phyloP scores from a whole-genome alignment of 2,113 vertebrate species.

The Varanus salvator region DNA sequence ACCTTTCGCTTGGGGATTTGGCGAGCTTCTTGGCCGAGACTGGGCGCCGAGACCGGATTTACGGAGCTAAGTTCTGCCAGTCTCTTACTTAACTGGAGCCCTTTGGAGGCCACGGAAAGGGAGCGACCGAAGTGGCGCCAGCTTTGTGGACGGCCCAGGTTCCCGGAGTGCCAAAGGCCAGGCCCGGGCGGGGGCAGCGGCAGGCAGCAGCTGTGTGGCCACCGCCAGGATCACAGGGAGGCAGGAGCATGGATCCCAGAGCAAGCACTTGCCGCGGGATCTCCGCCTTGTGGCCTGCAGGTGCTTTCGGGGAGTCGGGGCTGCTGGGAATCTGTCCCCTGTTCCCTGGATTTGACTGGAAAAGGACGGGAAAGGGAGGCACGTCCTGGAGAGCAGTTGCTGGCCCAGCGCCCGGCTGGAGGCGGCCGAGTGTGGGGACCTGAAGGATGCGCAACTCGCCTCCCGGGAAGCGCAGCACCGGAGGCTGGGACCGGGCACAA shows the following conservation, averaged over 20 bases:
- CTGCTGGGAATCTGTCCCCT: too few relatives aligned
- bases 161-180: not conserved
- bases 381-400: conserved; percentile 14
- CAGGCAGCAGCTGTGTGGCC: too few relatives aligned
- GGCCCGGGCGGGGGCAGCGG: accelerated
- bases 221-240: too few relatives aligned
- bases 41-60: not conserved
- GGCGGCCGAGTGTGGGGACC: accelerated
- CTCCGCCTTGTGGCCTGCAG: not conserved
- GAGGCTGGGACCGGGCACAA: accelerated
- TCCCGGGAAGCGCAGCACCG: not conserved
- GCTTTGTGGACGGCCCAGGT: conserved; percentile 10
- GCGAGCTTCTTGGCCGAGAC: not conserved
- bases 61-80: not conserved
- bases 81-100: not conserved
- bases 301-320: not conserved
- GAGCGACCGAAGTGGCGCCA: too few relatives aligned
- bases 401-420: not conserved
- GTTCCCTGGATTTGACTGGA: not conserved
- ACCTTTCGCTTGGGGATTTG: not conserved
- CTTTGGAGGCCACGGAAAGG: not conserved
- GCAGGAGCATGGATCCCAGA: too few relatives aligned
- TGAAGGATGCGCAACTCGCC: conserved; percentile 16
- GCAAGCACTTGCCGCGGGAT: accelerated
- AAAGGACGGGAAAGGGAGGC: accelerated